phyloP scores from a whole-genome alignment of 1,140 invertebrate genomes.

The Elysia chlorotica region DNA sequence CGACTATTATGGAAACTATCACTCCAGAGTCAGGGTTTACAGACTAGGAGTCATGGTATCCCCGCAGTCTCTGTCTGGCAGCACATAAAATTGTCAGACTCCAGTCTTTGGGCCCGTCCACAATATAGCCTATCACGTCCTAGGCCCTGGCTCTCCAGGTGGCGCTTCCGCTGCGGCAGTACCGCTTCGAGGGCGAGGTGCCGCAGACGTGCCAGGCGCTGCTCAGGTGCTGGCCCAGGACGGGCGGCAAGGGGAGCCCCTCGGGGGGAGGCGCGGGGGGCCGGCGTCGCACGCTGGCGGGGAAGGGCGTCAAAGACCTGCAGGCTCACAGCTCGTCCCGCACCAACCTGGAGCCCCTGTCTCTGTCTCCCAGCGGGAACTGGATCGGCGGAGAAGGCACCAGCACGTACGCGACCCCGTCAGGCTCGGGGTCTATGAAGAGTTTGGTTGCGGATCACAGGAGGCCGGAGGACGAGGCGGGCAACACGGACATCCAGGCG shows the following conservation, averaged over 20 bases:
- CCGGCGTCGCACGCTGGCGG: not conserved
- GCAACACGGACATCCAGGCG: too few relatives aligned
- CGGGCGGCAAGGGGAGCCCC: not conserved
- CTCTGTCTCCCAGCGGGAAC: not conserved
- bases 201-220: not conserved
- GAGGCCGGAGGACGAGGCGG: too few relatives aligned
- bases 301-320: not conserved
- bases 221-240: not conserved
- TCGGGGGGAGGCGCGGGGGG: constrained; percentile 3
- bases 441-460: too few relatives aligned
- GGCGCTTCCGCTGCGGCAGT: constrained; percentile 3
- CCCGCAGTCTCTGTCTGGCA: too few relatives aligned
- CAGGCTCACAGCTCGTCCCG: not conserved
- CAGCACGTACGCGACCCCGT: too few relatives aligned
- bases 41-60: too few relatives aligned
- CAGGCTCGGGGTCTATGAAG: too few relatives aligned
- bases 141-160: not conserved
- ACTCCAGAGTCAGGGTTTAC: too few relatives aligned
- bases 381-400: not conserved
- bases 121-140: not conserved
- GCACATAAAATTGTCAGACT: too few relatives aligned
- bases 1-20: too few relatives aligned
- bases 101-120: too few relatives aligned
- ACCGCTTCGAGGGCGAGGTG: constrained; percentile 17
- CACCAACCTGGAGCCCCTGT: not conserved